phyloP scores from a whole-genome alignment of 2,797 vertebrate genomes.

The Tokudaia tokunoshimensis region DNA sequence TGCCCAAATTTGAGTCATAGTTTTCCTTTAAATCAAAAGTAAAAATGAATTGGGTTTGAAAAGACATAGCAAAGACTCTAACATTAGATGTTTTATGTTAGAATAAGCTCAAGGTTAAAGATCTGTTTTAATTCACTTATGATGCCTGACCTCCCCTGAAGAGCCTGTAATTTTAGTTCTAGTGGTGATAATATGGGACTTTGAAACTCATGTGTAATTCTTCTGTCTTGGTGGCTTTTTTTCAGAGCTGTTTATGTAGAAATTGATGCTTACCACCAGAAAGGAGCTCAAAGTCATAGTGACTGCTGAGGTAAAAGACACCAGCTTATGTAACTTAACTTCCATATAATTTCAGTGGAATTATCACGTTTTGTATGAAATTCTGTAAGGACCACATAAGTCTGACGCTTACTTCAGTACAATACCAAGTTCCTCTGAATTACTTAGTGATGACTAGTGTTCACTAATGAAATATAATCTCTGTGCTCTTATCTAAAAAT shows the following conservation, averaged over 20 bases:
- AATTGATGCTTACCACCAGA: conserved; percentile 84
- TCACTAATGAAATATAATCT: conserved; percentile 22
- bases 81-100: not conserved
- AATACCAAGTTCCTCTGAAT: not conserved
- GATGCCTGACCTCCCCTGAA: not conserved
- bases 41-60: conserved; percentile 46
- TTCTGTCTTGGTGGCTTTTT: conserved; percentile 68
- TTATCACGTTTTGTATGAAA: conserved; percentile 14
- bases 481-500: conserved; percentile 47
- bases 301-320: conserved; percentile 76
- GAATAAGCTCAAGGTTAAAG: conserved; percentile 5
- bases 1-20: conserved; percentile 29
- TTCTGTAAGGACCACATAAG: conserved; percentile 5
- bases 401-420: not conserved
- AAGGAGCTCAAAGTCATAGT: conserved; percentile 74
- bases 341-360: not conserved
- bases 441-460: not conserved
- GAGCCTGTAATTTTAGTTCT: not conserved
- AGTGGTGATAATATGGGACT: not conserved
- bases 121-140: conserved; percentile 56
- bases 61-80: not conserved
- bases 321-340: not conserved
- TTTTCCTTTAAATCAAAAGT: conserved; percentile 58
- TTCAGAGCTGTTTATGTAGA: conserved; percentile 90
- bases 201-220: conserved; percentile 30